Percentiles rank a stretch among this genome's conserved stretches.
phyloP scores from a whole-genome alignment of 2,888 invertebrate species.

The Melieria picta region DNA sequence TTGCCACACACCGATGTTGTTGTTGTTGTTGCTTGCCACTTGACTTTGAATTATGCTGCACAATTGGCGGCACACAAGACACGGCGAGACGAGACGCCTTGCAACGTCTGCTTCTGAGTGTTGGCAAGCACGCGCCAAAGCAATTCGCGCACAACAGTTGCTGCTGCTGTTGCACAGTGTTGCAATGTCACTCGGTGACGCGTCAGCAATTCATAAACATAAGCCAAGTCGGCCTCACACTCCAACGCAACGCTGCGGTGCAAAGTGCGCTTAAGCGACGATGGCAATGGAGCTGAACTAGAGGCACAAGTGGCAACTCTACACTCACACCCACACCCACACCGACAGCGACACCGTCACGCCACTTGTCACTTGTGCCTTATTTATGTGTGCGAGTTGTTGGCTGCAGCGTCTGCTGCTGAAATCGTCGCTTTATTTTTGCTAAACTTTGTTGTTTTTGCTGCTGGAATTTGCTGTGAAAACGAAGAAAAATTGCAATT shows the following conservation, averaged over 20 bases:
- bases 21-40: slow-evolving; percentile 5
- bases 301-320: background rate
- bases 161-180: slow-evolving; percentile 15
- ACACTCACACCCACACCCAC: background rate
- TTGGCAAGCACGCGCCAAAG: slow-evolving; percentile 41
- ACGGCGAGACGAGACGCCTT: background rate
- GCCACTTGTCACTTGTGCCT: background rate
- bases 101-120: background rate
- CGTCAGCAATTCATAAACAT: slow-evolving; percentile 59
- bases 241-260: no score
- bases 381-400: background rate
- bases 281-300: background rate
- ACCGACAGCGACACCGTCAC: slow-evolving; percentile 8
- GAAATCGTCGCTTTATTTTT: background rate
- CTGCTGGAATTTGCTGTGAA: slow-evolving; percentile 15
- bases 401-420: background rate
- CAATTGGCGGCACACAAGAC: slow-evolving; percentile 31
- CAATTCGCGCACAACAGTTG: slow-evolving; percentile 34
- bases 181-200: slow-evolving; percentile 44
- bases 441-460: background rate
- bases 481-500: slow-evolving; percentile 49
- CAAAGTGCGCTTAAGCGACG: no score
- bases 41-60: slow-evolving; percentile 38
- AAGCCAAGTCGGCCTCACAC: slow-evolving; percentile 38
- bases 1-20: no score